These are phyloP conservation scores for Stictocephala bisonia DNA, from an alignment of 2,888 invertebrate genomes.

Conservation along the genomic window DNA sequence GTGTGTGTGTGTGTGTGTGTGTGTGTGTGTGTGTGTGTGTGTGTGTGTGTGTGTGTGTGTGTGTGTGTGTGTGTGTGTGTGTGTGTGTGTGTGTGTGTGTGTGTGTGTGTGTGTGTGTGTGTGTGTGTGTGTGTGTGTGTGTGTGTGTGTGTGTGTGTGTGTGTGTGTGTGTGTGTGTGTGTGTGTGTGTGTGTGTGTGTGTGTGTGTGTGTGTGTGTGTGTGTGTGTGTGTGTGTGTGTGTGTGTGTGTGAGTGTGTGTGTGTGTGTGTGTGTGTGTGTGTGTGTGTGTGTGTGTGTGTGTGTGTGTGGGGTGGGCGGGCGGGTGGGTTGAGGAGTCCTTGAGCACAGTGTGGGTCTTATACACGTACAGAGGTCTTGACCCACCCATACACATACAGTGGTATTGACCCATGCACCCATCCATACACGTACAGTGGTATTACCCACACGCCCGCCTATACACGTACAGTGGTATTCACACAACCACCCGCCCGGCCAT, in stretches of 20 bases:
- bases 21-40: neutral
- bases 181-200: neutral
- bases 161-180: neutral
- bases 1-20: neutral
- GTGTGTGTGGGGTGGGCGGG: too few species aligned
- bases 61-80: neutral
- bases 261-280: neutral
- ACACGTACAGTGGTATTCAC: too few species aligned
- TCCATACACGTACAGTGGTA: too few species aligned
- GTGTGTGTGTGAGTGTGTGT: neutral
- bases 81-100: neutral
- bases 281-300: neutral
- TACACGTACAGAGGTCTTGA: too few species aligned
- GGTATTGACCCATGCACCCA: too few species aligned
- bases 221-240: neutral
- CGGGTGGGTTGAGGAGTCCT: neutral
- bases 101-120: neutral
- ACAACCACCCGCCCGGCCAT: too few species aligned
- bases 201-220: neutral
- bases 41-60: neutral
- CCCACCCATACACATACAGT: too few species aligned
- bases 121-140: neutral
- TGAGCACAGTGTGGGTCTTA: too few species aligned
- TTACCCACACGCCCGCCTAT: too few species aligned
- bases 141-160: neutral